Conservation (phyloP, 1,140 invertebrate genomes). For the Matsumurasca onukii region DNA sequence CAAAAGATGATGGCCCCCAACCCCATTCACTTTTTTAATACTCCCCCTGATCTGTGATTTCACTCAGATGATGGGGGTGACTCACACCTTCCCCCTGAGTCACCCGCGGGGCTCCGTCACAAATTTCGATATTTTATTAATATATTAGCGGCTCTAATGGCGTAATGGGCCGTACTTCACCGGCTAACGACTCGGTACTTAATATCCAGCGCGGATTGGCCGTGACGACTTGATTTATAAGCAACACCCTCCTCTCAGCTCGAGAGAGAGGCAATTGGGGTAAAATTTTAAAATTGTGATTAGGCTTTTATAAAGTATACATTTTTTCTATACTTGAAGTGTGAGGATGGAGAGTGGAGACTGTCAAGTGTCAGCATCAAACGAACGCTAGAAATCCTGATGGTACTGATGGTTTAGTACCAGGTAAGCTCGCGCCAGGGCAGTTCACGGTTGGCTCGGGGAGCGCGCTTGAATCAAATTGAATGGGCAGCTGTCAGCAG, state of each 20-base stretch:
- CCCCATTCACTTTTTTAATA: conserved; percentile 26
- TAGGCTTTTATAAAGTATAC: no score
- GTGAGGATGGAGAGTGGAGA: no score
- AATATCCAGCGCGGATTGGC: not conserved
- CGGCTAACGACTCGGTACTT: not conserved
- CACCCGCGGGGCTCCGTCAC: not conserved
- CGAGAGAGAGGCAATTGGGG: not conserved
- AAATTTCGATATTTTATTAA: conserved; percentile 29
- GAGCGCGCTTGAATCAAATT: no score
- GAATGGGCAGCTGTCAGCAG: no score
- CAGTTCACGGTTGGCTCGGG: no score
- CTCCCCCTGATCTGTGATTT: conserved; percentile 27
- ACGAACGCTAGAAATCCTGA: no score
- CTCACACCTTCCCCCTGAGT: not conserved
- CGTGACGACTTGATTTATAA: conserved; percentile 8
- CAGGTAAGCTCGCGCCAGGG: no score
- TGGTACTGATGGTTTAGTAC: no score
- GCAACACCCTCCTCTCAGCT: not conserved
- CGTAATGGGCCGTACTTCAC: conserved; percentile 6
- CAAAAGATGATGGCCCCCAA: conserved; percentile 23
- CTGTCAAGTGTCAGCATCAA: no score
- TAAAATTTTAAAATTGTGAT: not conserved
- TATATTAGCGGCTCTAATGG: conserved; percentile 19
- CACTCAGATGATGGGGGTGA: conserved; percentile 19
- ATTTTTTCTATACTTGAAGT: no score